These are phyloP conservation scores for Piaya cayana DNA, from an alignment of 2,113 vertebrate species.

Conservation along the genomic window DNA sequence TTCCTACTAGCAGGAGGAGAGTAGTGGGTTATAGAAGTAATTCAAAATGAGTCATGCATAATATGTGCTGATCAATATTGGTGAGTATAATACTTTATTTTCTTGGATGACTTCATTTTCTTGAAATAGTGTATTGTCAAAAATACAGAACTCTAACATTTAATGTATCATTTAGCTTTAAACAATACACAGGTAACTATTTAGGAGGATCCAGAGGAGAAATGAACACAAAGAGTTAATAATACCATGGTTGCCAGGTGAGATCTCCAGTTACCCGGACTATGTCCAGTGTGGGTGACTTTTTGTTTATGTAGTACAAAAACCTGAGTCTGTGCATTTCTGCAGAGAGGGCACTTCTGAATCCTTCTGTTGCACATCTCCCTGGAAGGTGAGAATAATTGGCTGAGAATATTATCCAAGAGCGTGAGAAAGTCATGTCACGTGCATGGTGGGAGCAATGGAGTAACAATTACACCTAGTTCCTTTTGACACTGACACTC, in stretches of 20 bases:
- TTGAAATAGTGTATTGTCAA: neutral
- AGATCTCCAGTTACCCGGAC: neutral
- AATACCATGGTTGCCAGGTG: neutral
- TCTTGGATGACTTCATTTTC: neutral
- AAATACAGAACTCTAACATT: neutral
- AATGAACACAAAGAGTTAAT: neutral
- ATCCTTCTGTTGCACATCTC: neutral
- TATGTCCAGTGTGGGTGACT: neutral
- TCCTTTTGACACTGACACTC: neutral
- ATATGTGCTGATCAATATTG: conserved; percentile 44
- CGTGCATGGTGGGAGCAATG: neutral
- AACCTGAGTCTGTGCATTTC: neutral
- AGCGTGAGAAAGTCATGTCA: neutral
- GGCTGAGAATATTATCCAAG: neutral
- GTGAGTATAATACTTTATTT: neutral
- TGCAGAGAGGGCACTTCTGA: neutral
- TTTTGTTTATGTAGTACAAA: neutral
- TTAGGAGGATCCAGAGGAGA: neutral
- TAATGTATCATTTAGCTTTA: neutral
- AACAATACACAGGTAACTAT: neutral
- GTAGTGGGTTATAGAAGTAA: conserved; percentile 5
- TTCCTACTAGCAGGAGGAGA: conserved; percentile 8
- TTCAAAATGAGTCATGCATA: conserved; percentile 6
- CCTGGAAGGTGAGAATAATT: neutral
- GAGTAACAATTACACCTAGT: accelerated